phyloP scores from a whole-genome alignment of 2,797 vertebrate genomes.

The Lithobates sylvaticus region DNA sequence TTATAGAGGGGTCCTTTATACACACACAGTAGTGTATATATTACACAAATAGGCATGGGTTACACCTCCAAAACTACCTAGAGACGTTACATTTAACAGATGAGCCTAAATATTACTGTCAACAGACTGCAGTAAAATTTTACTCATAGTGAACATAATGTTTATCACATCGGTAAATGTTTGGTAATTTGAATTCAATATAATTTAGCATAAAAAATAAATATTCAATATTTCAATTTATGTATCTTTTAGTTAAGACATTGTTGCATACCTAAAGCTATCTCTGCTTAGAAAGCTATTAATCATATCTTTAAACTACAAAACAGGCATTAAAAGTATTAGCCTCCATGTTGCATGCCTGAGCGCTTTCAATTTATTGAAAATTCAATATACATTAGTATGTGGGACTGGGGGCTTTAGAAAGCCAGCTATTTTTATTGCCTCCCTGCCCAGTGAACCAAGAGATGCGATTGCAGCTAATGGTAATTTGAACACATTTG shows the following conservation, averaged over 20 bases:
- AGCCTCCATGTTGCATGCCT: constrained; percentile 34
- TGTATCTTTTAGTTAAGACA: background rate
- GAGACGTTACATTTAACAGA: too few species aligned
- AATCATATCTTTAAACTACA: constrained; percentile 57
- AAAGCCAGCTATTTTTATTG: constrained; percentile 72
- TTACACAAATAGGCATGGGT: too few species aligned
- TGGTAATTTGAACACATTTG: constrained; percentile 80
- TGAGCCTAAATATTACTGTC: too few species aligned
- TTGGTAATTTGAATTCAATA: constrained; percentile 1
- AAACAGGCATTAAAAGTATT: constrained; percentile 60
- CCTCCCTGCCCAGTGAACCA: constrained; percentile 78
- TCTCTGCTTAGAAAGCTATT: constrained; percentile 38
- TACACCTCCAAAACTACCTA: too few species aligned
- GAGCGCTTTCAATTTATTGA: constrained; percentile 52
- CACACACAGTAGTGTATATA: too few species aligned
- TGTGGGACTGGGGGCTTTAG: constrained; percentile 56
- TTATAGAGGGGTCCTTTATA: too few species aligned
- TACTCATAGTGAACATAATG: too few species aligned
- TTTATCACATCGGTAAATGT: background rate
- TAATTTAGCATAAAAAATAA: constrained; percentile 22
- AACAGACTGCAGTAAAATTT: too few species aligned
- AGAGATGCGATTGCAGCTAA: constrained; percentile 78
- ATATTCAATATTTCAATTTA: constrained; percentile 4
- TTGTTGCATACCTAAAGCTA: constrained; percentile 33
- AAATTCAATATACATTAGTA: constrained; percentile 63